These are phyloP conservation scores for Agriotes lineatus DNA, from an alignment of 2,888 invertebrate species.

Conservation along the genomic window DNA sequence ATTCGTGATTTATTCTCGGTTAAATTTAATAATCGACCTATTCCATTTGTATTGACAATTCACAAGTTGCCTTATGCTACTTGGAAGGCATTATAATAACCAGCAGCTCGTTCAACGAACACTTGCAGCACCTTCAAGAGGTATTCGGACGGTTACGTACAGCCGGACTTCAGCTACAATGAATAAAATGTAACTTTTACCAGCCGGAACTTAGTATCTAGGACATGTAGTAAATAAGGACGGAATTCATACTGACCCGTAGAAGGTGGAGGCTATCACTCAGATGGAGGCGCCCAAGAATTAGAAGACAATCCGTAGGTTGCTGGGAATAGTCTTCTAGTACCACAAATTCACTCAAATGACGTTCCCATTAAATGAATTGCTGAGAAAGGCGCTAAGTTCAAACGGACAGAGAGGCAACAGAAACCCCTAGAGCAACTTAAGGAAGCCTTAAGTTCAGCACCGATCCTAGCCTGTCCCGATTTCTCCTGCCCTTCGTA, in stretches of 20 bases:
- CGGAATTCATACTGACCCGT: too few relatives aligned
- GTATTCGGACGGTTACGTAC: not conserved
- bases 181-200: too few relatives aligned
- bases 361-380: conserved; percentile 32
- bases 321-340: not conserved
- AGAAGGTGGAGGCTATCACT: not conserved
- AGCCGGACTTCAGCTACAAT: not conserved
- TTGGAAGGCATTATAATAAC: too few relatives aligned
- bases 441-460: not conserved
- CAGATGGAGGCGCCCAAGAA: too few relatives aligned
- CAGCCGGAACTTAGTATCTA: too few relatives aligned
- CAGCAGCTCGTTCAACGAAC: too few relatives aligned
- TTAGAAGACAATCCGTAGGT: not conserved
- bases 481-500: not conserved
- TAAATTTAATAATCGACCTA: too few relatives aligned
- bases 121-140: conserved; percentile 38
- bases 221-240: too few relatives aligned
- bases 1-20: too few relatives aligned
- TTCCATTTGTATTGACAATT: too few relatives aligned
- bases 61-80: too few relatives aligned
- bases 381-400: conserved; percentile 41
- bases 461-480: too few relatives aligned
- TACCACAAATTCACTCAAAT: conserved; percentile 37
- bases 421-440: conserved; percentile 36
- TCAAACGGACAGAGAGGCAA: conserved; percentile 37